Evolutionary conservation across 2,113 vertebrate genomes (phyloP).

Genomic region (Podocnemis expansa): DNA sequence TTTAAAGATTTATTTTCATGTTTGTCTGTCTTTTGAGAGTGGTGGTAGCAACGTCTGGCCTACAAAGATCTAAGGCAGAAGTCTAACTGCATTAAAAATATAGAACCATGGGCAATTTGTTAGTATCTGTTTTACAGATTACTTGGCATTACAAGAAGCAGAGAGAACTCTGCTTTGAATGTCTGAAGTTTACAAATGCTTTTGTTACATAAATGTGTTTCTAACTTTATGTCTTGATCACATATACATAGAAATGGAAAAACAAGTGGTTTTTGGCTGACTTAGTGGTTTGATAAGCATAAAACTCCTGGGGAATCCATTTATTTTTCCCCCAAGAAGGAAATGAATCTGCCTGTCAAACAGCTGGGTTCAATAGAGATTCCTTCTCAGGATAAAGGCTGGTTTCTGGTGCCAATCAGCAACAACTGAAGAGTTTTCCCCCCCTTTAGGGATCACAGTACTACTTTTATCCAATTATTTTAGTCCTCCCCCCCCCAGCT

Average conservation of each 20-base stretch:
- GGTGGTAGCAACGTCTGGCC: neutral
- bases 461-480: slow-evolving; percentile 42
- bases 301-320: slow-evolving; percentile 54
- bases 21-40: neutral
- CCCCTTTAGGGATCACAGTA: neutral
- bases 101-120: neutral
- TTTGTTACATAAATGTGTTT: slow-evolving; percentile 32
- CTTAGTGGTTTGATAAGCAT: slow-evolving; percentile 53
- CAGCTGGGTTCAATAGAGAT: slow-evolving; percentile 35
- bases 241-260: slow-evolving; percentile 21
- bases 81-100: slow-evolving; percentile 13
- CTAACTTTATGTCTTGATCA: slow-evolving; percentile 9
- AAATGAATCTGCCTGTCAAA: slow-evolving; percentile 55
- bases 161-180: neutral
- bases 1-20: neutral
- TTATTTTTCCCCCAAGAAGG: slow-evolving; percentile 38
- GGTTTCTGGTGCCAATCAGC: slow-evolving; percentile 49
- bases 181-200: neutral
- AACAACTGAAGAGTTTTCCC: slow-evolving; percentile 1
- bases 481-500: neutral
- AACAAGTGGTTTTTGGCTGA: slow-evolving; percentile 24
- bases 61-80: neutral
- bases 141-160: neutral
- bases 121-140: slow-evolving; percentile 23
- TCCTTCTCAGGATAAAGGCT: slow-evolving; percentile 11